Conservation (phyloP, 2,113 vertebrate species). For the Haemorhous mexicanus region DNA sequence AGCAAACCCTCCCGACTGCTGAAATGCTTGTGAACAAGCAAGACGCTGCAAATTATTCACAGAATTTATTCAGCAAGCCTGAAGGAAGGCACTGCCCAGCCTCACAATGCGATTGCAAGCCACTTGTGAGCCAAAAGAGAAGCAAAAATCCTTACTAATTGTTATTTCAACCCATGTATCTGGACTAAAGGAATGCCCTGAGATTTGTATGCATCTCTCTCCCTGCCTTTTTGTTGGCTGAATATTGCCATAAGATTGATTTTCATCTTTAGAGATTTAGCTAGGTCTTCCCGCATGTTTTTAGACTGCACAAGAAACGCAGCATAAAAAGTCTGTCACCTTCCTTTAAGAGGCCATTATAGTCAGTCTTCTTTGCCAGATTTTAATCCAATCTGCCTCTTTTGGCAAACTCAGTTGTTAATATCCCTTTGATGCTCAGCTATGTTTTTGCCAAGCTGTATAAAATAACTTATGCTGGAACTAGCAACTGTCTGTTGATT, state of each 20-base stretch:
- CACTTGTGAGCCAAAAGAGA: background rate
- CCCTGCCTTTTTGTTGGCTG: background rate
- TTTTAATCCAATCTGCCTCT: slow-evolving; percentile 43
- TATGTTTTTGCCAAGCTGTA: slow-evolving; percentile 13
- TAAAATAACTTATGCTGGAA: slow-evolving; percentile 8
- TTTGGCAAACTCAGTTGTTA: slow-evolving; percentile 50
- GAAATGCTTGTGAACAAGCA: background rate
- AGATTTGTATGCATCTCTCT: background rate
- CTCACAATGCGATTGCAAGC: background rate
- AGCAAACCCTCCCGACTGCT: background rate
- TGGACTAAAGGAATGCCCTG: background rate
- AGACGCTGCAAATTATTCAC: background rate
- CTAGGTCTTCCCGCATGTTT: slow-evolving; percentile 27
- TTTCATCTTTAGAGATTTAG: slow-evolving; percentile 27
- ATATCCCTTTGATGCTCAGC: slow-evolving; percentile 18
- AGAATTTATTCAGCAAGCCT: background rate
- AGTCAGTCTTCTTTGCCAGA: slow-evolving; percentile 36
- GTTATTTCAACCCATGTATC: background rate
- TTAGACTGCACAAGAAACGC: slow-evolving; percentile 34
- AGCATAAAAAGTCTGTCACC: slow-evolving; percentile 49
- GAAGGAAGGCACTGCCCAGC: background rate
- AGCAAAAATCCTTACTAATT: background rate
- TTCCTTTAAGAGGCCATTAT: slow-evolving; percentile 44
- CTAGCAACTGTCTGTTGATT: background rate
- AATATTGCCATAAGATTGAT: background rate